Base-by-base conservation (phyloP, 1,140 invertebrate genomes). In the Listronotus bonariensis region DNA sequence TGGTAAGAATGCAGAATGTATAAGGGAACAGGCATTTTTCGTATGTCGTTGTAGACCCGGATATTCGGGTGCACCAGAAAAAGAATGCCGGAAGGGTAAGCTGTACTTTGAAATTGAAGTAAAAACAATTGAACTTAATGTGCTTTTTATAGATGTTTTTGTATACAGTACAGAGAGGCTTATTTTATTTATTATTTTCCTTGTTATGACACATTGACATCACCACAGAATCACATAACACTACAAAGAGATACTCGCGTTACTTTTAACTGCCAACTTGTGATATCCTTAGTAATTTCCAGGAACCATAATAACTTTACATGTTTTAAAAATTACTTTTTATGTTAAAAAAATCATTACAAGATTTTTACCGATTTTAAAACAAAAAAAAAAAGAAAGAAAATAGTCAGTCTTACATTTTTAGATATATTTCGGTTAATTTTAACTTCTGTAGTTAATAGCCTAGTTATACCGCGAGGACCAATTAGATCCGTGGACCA, bases 61-160 rank as follows among this genome's bases (percentile, higher is more conserved):
- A 68, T 90, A 86, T 55, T 84, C 83, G 74, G 90, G 90, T 69
- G 84, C 87, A 70, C 88, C 90, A 17, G 85, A 89, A 68, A 82
- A 88, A 67, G 88, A 89, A 70, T 92, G 90, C 80, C 83, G 81
- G 46, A 86, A 87, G 84, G 92, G 92, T 95, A 88, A 88, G 88
- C 48, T 36, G 43, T 11, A 46, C 0, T 58, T 42, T 49, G 9
- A 40, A 34, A 18, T 55, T 40, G 34, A 55, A 14, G 10, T 36
- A 10, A 36, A 34, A 51, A 15, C 11, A 54, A 12, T 38, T 54
- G 9, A 38, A 8, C 12, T 48, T 55, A 46, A 40, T 64, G 57
- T 41, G 69, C 61, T 70, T 43, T 59, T 48, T 59, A 46, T 58
- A 40, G 52, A 58, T 63, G 6, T 64, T 61, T 67, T 65, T 75